Evolutionary conservation across 2,888 invertebrate species (phyloP), one percentile per base, ranked within the genome.

Genomic region (Plagiodera versicolora): DNA sequence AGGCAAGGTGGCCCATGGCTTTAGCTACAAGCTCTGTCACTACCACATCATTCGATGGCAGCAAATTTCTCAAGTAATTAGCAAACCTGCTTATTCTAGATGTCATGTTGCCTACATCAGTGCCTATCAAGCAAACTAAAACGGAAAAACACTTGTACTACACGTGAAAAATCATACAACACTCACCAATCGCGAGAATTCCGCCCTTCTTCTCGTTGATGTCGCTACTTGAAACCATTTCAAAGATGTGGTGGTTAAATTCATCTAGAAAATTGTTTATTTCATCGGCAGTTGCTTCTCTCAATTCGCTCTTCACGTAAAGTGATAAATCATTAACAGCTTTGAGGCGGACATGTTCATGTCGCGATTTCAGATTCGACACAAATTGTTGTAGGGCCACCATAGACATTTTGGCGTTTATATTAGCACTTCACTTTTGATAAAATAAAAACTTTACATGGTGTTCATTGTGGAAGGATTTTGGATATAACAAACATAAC

Each of bases 1-100:
- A 85, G 1, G 97, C 97, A 56, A 99, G 82, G 69, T 93, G 92
- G 0, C 97, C 98, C 67, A 98, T 90, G 3, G 98, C 97, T 77
- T 94, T 93, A 1, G 98, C 96, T 2, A 97, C 95, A 69, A 98
- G 84, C 82, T 98, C 96, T 93, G 98, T 96, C 0, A 98, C 94
- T 14, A 90, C 89, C 0, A 92, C 90, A 83, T 98, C 97, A 68
- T 88, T 91, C 1, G 94, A 94, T 0, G 96, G 95, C 58, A 97
- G 82, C 45, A 96, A 81, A 79, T 94, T 95, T 53, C 96, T 86
- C 54, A 98, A 82, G 73, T 95, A 95, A 81, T 96, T 95, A 0
- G 95, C 94, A 81, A 96, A 98, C 68, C 96, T 86, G 56, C 93
- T 92, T 60, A 94, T 94, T 61, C 95, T 85, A 1, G 93, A 94